phyloP scores from a whole-genome alignment of 2,888 invertebrate species.

The Agrotis segetum region DNA sequence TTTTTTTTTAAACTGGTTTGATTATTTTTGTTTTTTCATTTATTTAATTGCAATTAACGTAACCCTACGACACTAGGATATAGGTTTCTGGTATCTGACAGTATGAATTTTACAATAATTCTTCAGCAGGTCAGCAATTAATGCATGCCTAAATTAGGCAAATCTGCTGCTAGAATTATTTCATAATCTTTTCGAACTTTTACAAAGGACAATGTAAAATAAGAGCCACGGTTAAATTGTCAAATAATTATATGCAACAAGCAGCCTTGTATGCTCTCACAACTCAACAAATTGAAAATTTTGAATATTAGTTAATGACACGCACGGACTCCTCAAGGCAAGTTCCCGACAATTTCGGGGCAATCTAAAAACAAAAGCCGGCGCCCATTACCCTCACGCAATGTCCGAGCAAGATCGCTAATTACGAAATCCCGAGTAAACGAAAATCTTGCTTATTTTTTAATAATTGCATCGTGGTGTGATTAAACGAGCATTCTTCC shows the following conservation, averaged over 20 bases:
- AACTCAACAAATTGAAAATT: conserved; percentile 31
- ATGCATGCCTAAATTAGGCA: neutral
- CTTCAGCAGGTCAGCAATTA: no score
- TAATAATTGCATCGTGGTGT: conserved; percentile 60
- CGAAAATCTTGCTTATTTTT: conserved; percentile 60
- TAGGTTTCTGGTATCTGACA: no score
- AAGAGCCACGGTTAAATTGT: neutral
- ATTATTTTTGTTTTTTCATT: no score
- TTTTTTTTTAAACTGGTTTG: no score
- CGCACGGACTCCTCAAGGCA: conserved; percentile 39
- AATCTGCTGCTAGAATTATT: neutral
- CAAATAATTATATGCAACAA: conserved; percentile 8
- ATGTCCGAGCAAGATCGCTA: conserved; percentile 29
- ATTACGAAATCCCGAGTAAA: conserved; percentile 55
- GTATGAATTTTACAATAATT: no score
- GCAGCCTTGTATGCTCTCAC: conserved; percentile 6
- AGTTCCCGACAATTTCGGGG: conserved; percentile 51
- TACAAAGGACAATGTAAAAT: neutral
- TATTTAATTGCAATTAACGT: no score
- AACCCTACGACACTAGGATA: no score
- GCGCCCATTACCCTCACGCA: conserved; percentile 61
- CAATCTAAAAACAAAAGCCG: conserved; percentile 45
- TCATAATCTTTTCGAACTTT: neutral
- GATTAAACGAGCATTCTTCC: conserved; percentile 67
- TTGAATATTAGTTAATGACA: conserved; percentile 44